phyloP scores from a whole-genome alignment of 2,113 vertebrate genomes.

The Antigone vipio region DNA sequence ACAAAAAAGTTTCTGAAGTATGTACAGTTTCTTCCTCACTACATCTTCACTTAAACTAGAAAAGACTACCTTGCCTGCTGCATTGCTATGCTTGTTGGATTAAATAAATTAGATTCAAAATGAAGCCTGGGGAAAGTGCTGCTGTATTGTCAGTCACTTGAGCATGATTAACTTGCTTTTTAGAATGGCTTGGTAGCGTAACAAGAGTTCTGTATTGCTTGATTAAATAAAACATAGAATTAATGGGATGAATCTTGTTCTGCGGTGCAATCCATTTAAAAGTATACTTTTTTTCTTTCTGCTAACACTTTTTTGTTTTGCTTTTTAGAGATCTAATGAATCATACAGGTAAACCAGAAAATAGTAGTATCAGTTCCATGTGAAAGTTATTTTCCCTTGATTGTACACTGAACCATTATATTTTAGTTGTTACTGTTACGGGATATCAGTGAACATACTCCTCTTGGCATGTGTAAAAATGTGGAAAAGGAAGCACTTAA shows the following conservation, averaged over 20 bases:
- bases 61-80: not conserved
- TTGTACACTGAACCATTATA: not conserved
- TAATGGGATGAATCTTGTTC: not conserved
- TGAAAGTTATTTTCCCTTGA: not conserved
- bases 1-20: not conserved
- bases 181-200: not conserved
- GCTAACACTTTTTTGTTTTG: not conserved
- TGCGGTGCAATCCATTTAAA: not conserved
- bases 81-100: not conserved
- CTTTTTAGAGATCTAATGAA: not conserved
- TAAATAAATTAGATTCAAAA: conserved; percentile 20
- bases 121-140: not conserved
- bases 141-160: not conserved
- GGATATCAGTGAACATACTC: not conserved
- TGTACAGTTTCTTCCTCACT: not conserved
- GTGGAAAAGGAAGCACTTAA: not conserved
- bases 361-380: not conserved
- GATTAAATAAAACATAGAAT: conserved; percentile 8
- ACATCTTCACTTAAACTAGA: not conserved
- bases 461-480: not conserved
- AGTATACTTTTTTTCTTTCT: not conserved
- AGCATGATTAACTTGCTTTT: not conserved
- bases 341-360: not conserved
- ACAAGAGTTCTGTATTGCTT: not conserved
- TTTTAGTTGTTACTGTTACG: not conserved